Base-by-base conservation (phyloP, 2,888 invertebrate genomes). In the Seladonia tumulorum region DNA sequence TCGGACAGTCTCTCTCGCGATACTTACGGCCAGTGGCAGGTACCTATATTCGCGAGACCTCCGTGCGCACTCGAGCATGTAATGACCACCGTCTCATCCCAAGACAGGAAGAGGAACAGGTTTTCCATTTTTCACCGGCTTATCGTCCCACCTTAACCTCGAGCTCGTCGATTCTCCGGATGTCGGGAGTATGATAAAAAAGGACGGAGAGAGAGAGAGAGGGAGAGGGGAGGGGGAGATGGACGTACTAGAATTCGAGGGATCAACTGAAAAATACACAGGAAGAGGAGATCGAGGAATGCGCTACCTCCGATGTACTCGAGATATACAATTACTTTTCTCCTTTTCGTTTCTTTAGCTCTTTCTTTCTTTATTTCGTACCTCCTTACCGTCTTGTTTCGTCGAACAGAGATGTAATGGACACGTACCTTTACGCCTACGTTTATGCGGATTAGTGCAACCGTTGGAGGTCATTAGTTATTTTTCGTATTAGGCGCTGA, bases 21-120 rank as follows among this genome's bases (percentile, higher is more conserved):
- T 90, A 90, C 81, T 85, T 85, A 70, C 82, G 83, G 83, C 91
- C 84, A 80, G 88, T 91, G 85, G 89, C 82, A 86, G 86, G 80
- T 89, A 90, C 87, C 87, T 85, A 82, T 75, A 81, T 81, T 86
- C 82, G 63, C 88, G 57, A 90, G 87, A 87, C 83, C 85, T 77
- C 83, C 82, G 89, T 90, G 90, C 81, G 83, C 90, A 84, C 85
- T 87, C 87, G 88, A 87, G 90, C 90, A 91, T 91, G 92, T 92
- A 93, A 93, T 92, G 93, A 93, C 91, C 90, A 88, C 82, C 89
- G 87, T 87, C 87, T 90, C 90, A 84, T 90, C 89, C 88, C 86
- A 85, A 89, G 89, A 91, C 93, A 93, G 93, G 93, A 93, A 93
- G 93, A 92, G 91, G 93, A 93, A 93, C 93, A 92, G 93, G 93